Evolutionary conservation across 2,797 vertebrate genomes (phyloP).

Genomic region (Prunella strophiata): DNA sequence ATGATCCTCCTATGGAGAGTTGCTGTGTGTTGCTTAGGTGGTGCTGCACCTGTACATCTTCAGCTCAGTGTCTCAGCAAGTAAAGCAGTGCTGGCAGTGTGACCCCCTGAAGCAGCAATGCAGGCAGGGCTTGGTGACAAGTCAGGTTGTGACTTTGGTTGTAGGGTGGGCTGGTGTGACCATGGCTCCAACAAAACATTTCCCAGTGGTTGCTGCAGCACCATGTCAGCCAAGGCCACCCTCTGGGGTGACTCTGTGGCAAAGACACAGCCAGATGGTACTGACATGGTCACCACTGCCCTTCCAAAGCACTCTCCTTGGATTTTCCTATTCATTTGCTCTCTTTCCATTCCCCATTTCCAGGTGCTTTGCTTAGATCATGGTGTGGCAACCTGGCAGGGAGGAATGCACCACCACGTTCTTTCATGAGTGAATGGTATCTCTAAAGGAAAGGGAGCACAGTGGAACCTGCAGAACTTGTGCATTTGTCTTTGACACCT

Average conservation of each 20-base stretch:
- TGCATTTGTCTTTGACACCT: not conserved
- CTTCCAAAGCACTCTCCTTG: not conserved
- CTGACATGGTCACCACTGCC: not conserved
- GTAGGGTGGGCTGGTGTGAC: not conserved
- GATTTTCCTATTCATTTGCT: not conserved
- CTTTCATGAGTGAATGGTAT: not conserved
- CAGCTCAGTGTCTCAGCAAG: not conserved
- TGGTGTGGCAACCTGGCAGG: rapidly evolving
- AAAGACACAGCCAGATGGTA: not conserved
- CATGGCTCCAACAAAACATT: not conserved
- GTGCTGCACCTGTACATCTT: not conserved
- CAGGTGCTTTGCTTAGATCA: not conserved
- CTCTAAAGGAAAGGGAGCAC: not conserved
- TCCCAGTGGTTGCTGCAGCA: not conserved
- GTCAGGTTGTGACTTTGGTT: not conserved
- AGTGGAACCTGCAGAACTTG: not conserved
- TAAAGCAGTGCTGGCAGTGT: not conserved
- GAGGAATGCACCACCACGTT: not conserved
- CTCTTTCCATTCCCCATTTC: not conserved
- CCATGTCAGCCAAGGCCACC: rapidly evolving
- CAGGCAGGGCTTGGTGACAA: rapidly evolving
- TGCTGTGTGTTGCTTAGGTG: not conserved
- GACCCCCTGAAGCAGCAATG: not conserved
- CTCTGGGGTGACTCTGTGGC: not conserved
- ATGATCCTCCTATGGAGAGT: not conserved